A percentile compares a stretch with the other conserved stretches of the same genome.
phyloP scores from a whole-genome alignment of 2,888 invertebrate species.

The Oscheius sp. region DNA sequence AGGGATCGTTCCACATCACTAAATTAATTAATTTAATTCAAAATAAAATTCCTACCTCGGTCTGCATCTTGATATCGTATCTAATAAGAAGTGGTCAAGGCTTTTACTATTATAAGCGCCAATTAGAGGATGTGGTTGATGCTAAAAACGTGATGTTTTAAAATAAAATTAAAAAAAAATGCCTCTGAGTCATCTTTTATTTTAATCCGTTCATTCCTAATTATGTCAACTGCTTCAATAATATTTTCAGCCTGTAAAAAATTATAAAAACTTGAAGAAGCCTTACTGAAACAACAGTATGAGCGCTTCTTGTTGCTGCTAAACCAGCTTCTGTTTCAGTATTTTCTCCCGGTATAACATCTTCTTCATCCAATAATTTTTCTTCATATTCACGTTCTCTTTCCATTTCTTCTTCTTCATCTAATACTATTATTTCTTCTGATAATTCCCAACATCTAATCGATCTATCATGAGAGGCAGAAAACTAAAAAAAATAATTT shows the following conservation, averaged over 20 bases:
- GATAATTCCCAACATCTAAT: slow-evolving; percentile 87
- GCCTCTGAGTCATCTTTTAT: slow-evolving; percentile 52
- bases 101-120: slow-evolving; percentile 83
- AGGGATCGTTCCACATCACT: slow-evolving; percentile 92
- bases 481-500: slow-evolving; percentile 71
- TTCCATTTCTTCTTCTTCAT: slow-evolving; percentile 85
- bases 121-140: slow-evolving; percentile 84
- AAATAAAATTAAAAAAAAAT: neutral
- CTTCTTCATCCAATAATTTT: slow-evolving; percentile 75
- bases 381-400: slow-evolving; percentile 75
- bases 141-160: slow-evolving; percentile 40
- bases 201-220: slow-evolving; percentile 71
- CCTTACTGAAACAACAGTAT: slow-evolving; percentile 79
- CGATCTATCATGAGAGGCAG: slow-evolving; percentile 88
- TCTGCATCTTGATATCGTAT: slow-evolving; percentile 78
- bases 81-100: slow-evolving; percentile 84
- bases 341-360: slow-evolving; percentile 72
- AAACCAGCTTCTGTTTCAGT: slow-evolving; percentile 81
- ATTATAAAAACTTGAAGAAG: neutral
- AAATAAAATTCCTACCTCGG: slow-evolving; percentile 41
- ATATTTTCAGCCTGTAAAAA: slow-evolving; percentile 84
- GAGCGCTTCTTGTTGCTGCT: slow-evolving; percentile 88
- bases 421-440: slow-evolving; percentile 88
- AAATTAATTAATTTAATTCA: slow-evolving; percentile 44
- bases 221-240: slow-evolving; percentile 88